Evolutionary conservation across 2,888 invertebrate species (phyloP).

Genomic region (Eristalis arbustorum): DNA sequence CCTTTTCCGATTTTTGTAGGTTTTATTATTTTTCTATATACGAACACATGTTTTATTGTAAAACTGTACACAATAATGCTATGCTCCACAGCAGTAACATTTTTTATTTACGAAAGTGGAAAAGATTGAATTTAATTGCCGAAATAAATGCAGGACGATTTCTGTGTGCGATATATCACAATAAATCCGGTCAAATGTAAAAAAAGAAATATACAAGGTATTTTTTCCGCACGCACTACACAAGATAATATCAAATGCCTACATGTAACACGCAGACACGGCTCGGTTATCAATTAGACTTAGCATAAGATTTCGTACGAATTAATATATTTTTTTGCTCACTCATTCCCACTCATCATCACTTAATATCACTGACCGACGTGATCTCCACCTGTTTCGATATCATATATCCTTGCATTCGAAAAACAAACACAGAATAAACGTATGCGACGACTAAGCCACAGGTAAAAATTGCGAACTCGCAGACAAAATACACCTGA

Average conservation of each 20-base stretch:
- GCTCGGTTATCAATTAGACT: not conserved
- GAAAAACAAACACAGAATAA: conserved; percentile 3
- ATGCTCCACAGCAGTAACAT: not conserved
- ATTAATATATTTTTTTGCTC: not conserved
- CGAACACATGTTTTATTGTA: not conserved
- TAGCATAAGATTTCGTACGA: not conserved
- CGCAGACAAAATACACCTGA: conserved; percentile 47
- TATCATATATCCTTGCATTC: conserved; percentile 33
- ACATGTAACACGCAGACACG: not conserved
- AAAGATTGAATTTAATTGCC: not conserved
- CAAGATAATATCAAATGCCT: not conserved
- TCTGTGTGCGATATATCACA: not conserved
- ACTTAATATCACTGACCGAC: conserved; percentile 13
- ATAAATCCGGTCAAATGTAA: not conserved
- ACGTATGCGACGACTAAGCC: not conserved
- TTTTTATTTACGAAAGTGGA: not conserved
- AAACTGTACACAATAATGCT: too few relatives aligned
- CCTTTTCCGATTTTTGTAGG: not conserved
- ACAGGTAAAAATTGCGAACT: not conserved
- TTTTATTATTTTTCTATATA: not conserved
- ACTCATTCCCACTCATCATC: not conserved
- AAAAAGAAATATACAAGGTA: not conserved
- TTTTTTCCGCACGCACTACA: not conserved
- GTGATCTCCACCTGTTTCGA: conserved; percentile 47
- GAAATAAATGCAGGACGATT: not conserved